Evolutionary conservation across 1,140 invertebrate species (phyloP).

Genomic region (Hermetia illucens): DNA sequence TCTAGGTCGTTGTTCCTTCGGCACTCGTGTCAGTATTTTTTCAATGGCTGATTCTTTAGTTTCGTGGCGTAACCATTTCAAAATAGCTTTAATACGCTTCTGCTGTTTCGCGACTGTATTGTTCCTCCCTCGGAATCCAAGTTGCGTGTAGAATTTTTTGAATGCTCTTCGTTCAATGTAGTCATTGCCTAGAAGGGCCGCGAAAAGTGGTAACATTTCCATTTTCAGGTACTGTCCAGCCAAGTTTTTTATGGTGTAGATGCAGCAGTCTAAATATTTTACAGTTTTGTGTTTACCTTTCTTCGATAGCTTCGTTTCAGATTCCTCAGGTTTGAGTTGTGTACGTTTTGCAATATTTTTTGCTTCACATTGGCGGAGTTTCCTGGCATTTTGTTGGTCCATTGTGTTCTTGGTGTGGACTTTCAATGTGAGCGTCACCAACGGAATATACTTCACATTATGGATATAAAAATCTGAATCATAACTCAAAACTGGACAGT

Average conservation of each 20-base stretch:
- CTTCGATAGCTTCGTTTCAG: conserved; percentile 1
- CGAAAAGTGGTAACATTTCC: conserved; percentile 56
- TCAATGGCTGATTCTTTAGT: conserved; percentile 48
- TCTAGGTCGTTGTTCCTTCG: conserved; percentile 33
- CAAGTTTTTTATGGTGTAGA: conserved; percentile 56
- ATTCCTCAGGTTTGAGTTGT: conserved; percentile 5
- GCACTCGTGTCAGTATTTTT: conserved; percentile 47
- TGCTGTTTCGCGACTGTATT: conserved; percentile 40
- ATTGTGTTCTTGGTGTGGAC: conserved; percentile 19
- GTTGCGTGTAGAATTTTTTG: conserved; percentile 46
- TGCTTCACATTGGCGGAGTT: conserved; percentile 16
- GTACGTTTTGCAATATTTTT: conserved; percentile 23
- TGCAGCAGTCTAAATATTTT: conserved; percentile 44
- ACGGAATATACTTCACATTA: conserved; percentile 66
- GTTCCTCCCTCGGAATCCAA: conserved; percentile 45
- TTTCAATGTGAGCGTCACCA: conserved; percentile 45
- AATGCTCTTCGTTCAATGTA: conserved; percentile 58
- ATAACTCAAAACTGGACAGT: conserved; percentile 73
- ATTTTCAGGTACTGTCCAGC: conserved; percentile 48
- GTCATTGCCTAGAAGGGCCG: conserved; percentile 76
- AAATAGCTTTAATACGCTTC: conserved; percentile 46
- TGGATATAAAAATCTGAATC: conserved; percentile 89
- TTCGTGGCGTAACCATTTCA: conserved; percentile 59
- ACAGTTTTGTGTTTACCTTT: conserved; percentile 14
- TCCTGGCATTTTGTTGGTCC: conserved; percentile 1